These are phyloP conservation scores for Planiliza haematocheilus DNA, from an alignment of 2,113 vertebrate genomes.

Conservation along the genomic window DNA sequence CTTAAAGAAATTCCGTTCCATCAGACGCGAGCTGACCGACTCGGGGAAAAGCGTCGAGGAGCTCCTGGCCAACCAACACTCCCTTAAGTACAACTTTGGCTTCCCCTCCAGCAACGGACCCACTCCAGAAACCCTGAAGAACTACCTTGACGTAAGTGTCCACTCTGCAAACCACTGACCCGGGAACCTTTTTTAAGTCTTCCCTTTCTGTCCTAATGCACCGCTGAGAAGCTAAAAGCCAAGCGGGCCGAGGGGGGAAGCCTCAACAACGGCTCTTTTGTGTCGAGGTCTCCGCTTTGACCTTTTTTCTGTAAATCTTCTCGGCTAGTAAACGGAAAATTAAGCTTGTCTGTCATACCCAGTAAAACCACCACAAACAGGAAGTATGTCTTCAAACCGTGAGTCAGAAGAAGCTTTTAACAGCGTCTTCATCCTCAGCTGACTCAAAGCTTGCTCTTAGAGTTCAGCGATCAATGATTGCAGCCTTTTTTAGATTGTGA, in stretches of 20 bases:
- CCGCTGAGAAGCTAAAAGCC: neutral
- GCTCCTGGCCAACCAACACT: constrained; percentile 65
- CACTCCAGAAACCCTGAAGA: constrained; percentile 90
- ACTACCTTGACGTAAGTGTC: constrained; percentile 91
- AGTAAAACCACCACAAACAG: neutral
- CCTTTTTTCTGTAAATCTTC: constrained; percentile 24
- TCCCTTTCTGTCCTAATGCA: constrained; percentile 25
- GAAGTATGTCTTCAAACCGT: neutral
- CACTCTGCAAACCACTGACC: constrained; percentile 4
- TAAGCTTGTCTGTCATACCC: neutral
- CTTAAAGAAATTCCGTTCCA: constrained; percentile 89
- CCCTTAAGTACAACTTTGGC: constrained; percentile 86
- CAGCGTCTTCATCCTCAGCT: constrained; percentile 26
- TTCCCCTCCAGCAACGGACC: constrained; percentile 77
- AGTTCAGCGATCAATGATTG: too few relatives aligned
- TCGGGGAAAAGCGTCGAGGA: constrained; percentile 79
- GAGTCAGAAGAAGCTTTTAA: too few relatives aligned
- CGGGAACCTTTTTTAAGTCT: neutral
- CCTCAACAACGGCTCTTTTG: constrained; percentile 49
- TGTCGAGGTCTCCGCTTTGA: constrained; percentile 4
- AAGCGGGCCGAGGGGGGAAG: neutral
- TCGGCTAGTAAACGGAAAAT: constrained; percentile 3
- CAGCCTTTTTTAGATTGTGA: neutral
- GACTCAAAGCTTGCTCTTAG: constrained; percentile 4
- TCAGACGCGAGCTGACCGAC: constrained; percentile 85